Base-by-base conservation (phyloP, 2,113 vertebrate genomes). In the Colius striatus region DNA sequence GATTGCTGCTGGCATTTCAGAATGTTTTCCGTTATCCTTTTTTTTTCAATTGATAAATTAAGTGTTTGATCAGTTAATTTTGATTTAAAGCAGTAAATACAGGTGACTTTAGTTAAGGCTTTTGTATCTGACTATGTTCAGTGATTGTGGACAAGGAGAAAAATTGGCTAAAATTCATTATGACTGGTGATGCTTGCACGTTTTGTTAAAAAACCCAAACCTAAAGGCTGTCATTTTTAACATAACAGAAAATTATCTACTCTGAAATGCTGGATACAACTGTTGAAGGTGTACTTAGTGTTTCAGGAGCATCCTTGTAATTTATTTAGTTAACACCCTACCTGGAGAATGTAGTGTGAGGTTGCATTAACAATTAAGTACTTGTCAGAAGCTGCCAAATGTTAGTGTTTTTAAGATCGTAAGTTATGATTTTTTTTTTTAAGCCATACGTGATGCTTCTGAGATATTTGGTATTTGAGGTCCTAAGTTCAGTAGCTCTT, bases 1-100 rank as follows among this genome's bases (percentile, higher is more conserved):
- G 30, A 7, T 36, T 51, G 4, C 22, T 65, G 36, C 4, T 79
- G 20, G 9, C 34, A 27, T 90, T 90, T 81, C 34, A 48, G 57
- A 15, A 2, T 25, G 7, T 81, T 81, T 94, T 34, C 55, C 38
- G 10, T 11, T 55, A 43, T 8, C 20, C 30, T 62, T 66, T 77
- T 62, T 66, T 77, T 15, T 81, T 63, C 34, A 65, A 0, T 29
- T 0, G 0, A 47, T 65, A 70, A 66, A 50, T 66, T 3, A n/a
- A 76, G 27, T 65, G 15, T n/a, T 93, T 50, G 19, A 38, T 57
- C 41, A 72, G 29, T 74, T 60, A 72, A 29, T 55, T 51, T 36
- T 62, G 11, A 41, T 62, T 71, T 62, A 23, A 54, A 20, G 14
- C n/a, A 47, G 76, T 62, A 73, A 50, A 34, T 75, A 45, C 1